Base-by-base conservation (phyloP, 35 echinoderm and acorn worm species). In the Amphiura filiformis region DNA sequence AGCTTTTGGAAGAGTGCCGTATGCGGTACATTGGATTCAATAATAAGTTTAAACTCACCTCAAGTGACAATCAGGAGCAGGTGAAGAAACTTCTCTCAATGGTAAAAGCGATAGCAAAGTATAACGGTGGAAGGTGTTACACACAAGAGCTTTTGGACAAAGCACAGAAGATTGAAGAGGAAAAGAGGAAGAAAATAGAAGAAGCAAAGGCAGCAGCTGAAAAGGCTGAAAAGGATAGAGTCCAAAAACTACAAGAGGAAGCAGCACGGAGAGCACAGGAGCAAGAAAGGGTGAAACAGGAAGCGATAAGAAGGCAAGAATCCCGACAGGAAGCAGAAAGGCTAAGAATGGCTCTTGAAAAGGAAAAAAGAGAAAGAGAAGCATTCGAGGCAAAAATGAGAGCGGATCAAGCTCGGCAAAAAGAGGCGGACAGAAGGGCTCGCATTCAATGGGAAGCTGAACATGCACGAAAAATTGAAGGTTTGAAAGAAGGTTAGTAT, bases 161-260 rank as follows among this genome's bases (percentile, higher is more conserved):
- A 52, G 20, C 44, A 37, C 79, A 81, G 0, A 23, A 81, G 0
- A 35, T 17, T 81, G 14, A 36, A 37, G 0, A 36, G 23, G 34
- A 36, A 14, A 22, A 81, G 31, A 31, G 13, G 14, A 36, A 26
- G 32, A 36, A 26, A 35, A n/a, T n/a, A n/a, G n/a, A 0, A 78
- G 32, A 32, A 26, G 39, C 57, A 38, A 32, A 28, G 39, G 41
- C 41, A 1, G 81, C 57, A 0, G 81, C 57, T 40, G 35, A 31
- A 28, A 35, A 38, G 33, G 9, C 81, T 42, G 42, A 38, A 2
- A n/a, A n/a, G n/a, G n/a, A 11, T 56, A 30, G 81, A 83, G 20
- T 26, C 57, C 81, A 32, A 47, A 28, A 47, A 83, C 41, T 47
- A 49, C n/a, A 47, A 83, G 39, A 83, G 57, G 81, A 83, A 47